Percentiles rank a stretch among this genome's conserved stretches.
Conservation (phyloP, 2,888 invertebrate genomes). For the Clitarchus hookeri region DNA sequence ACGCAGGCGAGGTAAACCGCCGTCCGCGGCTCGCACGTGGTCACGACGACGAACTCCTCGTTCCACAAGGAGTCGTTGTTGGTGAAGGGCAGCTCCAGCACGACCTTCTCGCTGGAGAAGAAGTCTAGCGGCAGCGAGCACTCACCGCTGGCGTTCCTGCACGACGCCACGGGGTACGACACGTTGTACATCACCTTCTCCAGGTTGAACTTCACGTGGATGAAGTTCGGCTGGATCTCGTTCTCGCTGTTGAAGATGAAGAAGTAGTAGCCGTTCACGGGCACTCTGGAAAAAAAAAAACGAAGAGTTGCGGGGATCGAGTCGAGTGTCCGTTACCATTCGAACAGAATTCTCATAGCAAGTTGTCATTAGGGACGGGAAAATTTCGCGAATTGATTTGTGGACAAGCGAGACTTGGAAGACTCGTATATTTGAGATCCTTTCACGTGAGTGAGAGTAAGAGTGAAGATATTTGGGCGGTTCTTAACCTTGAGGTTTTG, state of each 20-base stretch:
- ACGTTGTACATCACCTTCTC: slow-evolving; percentile 73
- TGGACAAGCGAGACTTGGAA: too few relatives aligned
- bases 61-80: slow-evolving; percentile 72
- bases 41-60: slow-evolving; percentile 72
- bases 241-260: slow-evolving; percentile 84
- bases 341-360: too few relatives aligned
- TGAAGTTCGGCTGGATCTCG: slow-evolving; percentile 72
- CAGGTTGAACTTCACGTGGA: slow-evolving; percentile 70
- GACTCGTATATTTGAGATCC: too few relatives aligned
- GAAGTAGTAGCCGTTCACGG: slow-evolving; percentile 78
- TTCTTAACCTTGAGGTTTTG: too few relatives aligned
- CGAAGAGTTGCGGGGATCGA: slow-evolving; percentile 21
- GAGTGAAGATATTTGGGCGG: too few relatives aligned
- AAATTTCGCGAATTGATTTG: too few relatives aligned
- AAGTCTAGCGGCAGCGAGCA: slow-evolving; percentile 70
- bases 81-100: slow-evolving; percentile 69
- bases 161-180: slow-evolving; percentile 63
- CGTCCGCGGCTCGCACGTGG: slow-evolving; percentile 75
- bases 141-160: slow-evolving; percentile 64
- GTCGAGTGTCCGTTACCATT: too few relatives aligned
- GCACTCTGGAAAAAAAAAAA: slow-evolving; percentile 61
- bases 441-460: too few relatives aligned
- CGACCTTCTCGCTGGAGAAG: slow-evolving; percentile 70
- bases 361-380: too few relatives aligned
- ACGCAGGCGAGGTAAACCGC: slow-evolving; percentile 70